These are phyloP conservation scores for Acronicta aceris DNA, from an alignment of 2,888 invertebrate species.

Conservation along the genomic window DNA sequence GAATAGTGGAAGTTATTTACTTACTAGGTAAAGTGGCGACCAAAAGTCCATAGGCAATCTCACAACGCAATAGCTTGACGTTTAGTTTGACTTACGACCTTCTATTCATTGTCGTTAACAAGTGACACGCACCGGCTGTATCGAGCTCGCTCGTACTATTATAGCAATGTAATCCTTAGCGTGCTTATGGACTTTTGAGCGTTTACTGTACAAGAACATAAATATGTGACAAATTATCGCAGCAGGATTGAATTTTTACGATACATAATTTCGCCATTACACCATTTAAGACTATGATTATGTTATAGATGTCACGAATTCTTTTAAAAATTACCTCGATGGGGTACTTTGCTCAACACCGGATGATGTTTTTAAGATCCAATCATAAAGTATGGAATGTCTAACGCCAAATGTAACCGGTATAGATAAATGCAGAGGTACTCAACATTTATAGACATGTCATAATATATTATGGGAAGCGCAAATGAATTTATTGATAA, in stretches of 20 bases:
- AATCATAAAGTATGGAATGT: slow-evolving; percentile 49
- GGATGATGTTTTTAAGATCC: slow-evolving; percentile 51
- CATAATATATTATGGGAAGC: not conserved
- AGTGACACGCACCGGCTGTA: no score
- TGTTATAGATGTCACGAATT: slow-evolving; percentile 37
- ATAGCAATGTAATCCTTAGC: no score
- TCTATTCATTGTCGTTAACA: no score
- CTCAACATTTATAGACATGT: slow-evolving; percentile 9
- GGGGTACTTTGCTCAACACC: slow-evolving; percentile 46
- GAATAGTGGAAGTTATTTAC: no score
- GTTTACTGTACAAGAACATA: slow-evolving; percentile 20
- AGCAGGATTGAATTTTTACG: slow-evolving; percentile 25
- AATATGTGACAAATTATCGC: slow-evolving; percentile 36
- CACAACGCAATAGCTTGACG: no score
- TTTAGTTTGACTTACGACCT: no score
- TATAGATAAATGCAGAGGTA: slow-evolving; percentile 23
- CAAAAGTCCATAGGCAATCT: no score
- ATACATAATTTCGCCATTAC: slow-evolving; percentile 40
- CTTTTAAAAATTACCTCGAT: slow-evolving; percentile 28
- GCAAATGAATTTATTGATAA: not conserved
- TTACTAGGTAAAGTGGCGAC: no score
- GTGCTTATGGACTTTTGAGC: no score
- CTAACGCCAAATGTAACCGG: slow-evolving; percentile 49
- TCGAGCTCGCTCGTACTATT: no score
- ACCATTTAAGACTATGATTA: slow-evolving; percentile 34